Conservation (phyloP, 2,113 vertebrate species). For the Sturnus vulgaris region DNA sequence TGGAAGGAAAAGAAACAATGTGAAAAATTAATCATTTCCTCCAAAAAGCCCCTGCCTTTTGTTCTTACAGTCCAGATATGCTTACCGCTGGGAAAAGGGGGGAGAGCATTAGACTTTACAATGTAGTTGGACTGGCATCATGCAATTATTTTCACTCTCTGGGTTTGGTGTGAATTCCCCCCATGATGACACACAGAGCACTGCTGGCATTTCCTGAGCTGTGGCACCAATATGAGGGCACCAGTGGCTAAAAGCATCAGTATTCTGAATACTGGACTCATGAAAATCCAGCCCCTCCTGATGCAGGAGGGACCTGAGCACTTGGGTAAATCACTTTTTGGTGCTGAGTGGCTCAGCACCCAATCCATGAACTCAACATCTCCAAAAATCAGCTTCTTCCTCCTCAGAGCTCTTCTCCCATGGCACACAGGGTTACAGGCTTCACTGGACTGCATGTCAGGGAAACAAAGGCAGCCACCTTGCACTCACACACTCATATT, state of each 20-base stretch:
- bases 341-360: background rate
- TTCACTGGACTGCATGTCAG: accelerated
- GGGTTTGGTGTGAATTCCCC: background rate
- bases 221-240: background rate
- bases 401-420: background rate
- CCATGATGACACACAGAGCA: accelerated
- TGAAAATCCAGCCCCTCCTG: background rate
- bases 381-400: background rate
- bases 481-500: accelerated
- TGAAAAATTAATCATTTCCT: background rate
- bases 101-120: background rate
- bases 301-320: background rate
- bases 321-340: background rate
- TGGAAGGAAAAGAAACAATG: background rate
- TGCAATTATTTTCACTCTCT: background rate
- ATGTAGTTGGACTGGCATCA: background rate
- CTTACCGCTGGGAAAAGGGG: background rate
- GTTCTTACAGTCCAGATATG: background rate
- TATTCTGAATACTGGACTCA: background rate
- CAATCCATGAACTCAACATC: background rate
- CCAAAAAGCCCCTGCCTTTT: background rate
- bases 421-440: accelerated
- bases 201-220: background rate
- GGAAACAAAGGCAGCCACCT: background rate
- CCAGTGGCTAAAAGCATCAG: background rate